These are phyloP conservation scores for Belonocnema kinseyi DNA, from an alignment of 1,140 invertebrate genomes.

Conservation along the genomic window DNA sequence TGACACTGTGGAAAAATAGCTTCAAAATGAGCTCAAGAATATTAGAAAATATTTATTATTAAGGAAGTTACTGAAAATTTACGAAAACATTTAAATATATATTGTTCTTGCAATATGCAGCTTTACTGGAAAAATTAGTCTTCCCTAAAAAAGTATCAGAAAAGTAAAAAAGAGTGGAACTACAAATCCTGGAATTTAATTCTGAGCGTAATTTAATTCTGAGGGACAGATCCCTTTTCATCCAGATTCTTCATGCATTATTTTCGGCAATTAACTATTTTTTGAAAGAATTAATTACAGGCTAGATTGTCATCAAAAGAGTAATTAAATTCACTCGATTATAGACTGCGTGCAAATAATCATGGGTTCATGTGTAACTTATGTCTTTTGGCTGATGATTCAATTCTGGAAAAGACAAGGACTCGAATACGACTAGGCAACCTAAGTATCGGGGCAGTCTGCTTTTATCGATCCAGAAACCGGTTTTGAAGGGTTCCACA, in stretches of 20 bases:
- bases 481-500: slow-evolving; percentile 19
- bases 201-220: no score
- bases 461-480: slow-evolving; percentile 18
- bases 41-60: no score
- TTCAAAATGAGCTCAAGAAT: no score
- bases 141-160: no score
- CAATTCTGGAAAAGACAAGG: slow-evolving; percentile 13
- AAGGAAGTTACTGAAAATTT: no score
- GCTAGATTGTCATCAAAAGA: not conserved
- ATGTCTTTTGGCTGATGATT: slow-evolving; percentile 5
- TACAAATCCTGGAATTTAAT: no score
- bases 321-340: slow-evolving; percentile 3
- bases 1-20: no score
- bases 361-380: not conserved
- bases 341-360: not conserved
- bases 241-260: not conserved
- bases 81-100: no score
- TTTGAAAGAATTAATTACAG: not conserved
- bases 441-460: not conserved
- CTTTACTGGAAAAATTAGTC: no score
- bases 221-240: no score
- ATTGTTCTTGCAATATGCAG: no score
- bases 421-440: not conserved
- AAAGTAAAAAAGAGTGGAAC: no score
- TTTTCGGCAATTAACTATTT: not conserved